phyloP scores from a whole-genome alignment of 37 sponge, comb jelly and placozoan species.

The Aphrocallistes beatrix region DNA sequence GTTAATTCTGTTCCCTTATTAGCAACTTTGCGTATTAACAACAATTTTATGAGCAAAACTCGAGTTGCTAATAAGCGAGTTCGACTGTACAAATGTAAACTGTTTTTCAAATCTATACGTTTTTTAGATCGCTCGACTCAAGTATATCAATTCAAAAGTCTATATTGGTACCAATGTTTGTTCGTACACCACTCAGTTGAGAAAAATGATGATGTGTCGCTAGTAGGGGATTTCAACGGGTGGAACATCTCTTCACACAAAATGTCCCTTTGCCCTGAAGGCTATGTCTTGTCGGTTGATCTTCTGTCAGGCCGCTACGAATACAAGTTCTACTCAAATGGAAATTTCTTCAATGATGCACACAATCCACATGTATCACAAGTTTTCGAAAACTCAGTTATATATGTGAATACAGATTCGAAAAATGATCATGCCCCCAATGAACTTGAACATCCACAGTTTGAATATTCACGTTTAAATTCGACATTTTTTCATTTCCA shows the following conservation, averaged over 20 bases:
- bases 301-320: slow-evolving; percentile 64
- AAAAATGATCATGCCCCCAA: slow-evolving; percentile 38
- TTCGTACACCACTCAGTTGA: not conserved
- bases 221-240: slow-evolving; percentile 68
- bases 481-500: slow-evolving; percentile 38
- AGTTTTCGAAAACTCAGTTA: slow-evolving; percentile 56
- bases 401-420: slow-evolving; percentile 86
- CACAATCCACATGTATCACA: slow-evolving; percentile 46
- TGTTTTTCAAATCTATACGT: too few relatives aligned
- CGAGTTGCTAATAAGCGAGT: too few relatives aligned
- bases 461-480: slow-evolving; percentile 41
- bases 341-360: slow-evolving; percentile 39
- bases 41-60: too few relatives aligned
- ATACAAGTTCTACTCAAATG: slow-evolving; percentile 67
- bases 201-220: slow-evolving; percentile 25
- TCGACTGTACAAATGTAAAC: too few relatives aligned
- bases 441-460: slow-evolving; percentile 28
- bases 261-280: slow-evolving; percentile 44
- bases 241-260: slow-evolving; percentile 35
- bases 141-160: not conserved
- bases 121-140: not conserved
- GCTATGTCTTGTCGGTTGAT: slow-evolving; percentile 35
- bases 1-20: too few relatives aligned
- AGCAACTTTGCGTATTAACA: too few relatives aligned
- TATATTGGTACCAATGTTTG: not conserved